phyloP scores from a whole-genome alignment of 2,888 invertebrate genomes.

The Thelaira solivaga region DNA sequence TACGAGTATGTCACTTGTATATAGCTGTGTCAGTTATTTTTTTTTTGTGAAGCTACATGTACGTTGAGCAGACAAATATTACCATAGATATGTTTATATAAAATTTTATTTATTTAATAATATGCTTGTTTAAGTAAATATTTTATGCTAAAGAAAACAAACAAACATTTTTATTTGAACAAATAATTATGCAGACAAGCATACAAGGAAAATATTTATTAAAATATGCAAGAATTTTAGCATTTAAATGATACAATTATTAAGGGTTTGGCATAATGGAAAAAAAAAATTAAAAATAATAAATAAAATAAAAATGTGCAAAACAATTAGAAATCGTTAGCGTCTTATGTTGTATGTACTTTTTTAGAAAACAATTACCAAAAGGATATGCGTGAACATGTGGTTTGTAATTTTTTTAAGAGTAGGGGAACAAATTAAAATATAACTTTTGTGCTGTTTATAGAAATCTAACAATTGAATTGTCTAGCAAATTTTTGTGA shows the following conservation, averaged over 20 bases:
- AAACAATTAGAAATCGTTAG: slow-evolving; percentile 1
- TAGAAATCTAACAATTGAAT: no score
- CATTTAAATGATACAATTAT: slow-evolving; percentile 44
- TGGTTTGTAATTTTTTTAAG: no score
- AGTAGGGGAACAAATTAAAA: no score
- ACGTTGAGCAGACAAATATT: slow-evolving; percentile 27
- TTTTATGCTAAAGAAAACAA: slow-evolving; percentile 15
- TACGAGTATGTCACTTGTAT: background rate
- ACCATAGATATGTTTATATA: slow-evolving; percentile 21
- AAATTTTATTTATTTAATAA: slow-evolving; percentile 49
- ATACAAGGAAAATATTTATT: no score
- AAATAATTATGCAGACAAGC: no score
- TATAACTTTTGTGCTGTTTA: no score
- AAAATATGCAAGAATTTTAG: background rate
- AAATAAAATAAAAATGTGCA: background rate
- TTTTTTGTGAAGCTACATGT: slow-evolving; percentile 7
- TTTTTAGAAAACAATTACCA: no score
- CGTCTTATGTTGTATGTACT: no score
- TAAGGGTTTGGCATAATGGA: background rate
- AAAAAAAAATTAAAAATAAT: background rate
- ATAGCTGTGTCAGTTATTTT: slow-evolving; percentile 27
- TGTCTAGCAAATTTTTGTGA: no score
- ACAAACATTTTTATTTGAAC: background rate
- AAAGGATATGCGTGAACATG: no score
- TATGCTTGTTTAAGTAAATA: slow-evolving; percentile 44